Base-by-base conservation (phyloP, 23 tunicate species). In the Clavelina lepadiformis region DNA sequence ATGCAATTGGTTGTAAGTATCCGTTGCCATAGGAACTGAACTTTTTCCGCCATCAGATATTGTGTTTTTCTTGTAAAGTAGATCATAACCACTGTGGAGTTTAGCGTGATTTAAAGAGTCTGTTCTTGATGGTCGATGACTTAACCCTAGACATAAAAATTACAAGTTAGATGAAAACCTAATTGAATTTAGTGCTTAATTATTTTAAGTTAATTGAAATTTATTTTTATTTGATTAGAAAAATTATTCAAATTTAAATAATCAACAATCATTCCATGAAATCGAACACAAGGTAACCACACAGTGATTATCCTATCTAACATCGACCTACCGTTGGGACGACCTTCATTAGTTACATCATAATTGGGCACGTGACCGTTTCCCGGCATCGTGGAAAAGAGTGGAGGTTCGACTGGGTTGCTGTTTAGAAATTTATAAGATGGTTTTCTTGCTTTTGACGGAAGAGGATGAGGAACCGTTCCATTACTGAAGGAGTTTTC, bases 71-170 rank as follows among this genome's bases (percentile, higher is more conserved):
- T 74, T 68, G 50, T 66, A 73, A 21, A 82, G 74, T 18, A 73
- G 89, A 58, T 82, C 89, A 61, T 82, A 82, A 25, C 80, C 89
- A 51, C 61, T 53, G n/a, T 75, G 73, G 32, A 23, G 61, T 22
- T 82, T 58, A 13, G 76, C 76, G 11, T 67, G 59, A 50, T 45
- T 70, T 31, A 37, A 7, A 13, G 85, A 69, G 20, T 80, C 87
- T 3, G 66, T 27, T 20, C 79, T 38, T 2, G 69, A 73, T 3
- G 69, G 35, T 21, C 60, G 32, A 25, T 46, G 60, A 50, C 58
- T 27, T 1, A 68, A 23, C 2, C 45, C 45, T 31, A 25, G n/a
- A n/a, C n/a, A n/a, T n/a, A n/a, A n/a, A n/a, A n/a, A n/a, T n/a
- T n/a, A n/a, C n/a, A n/a, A n/a, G n/a, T n/a, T n/a, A n/a, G n/a